These are phyloP conservation scores for Rhineura floridana DNA, from an alignment of 2,113 vertebrate genomes.

Conservation along the genomic window DNA sequence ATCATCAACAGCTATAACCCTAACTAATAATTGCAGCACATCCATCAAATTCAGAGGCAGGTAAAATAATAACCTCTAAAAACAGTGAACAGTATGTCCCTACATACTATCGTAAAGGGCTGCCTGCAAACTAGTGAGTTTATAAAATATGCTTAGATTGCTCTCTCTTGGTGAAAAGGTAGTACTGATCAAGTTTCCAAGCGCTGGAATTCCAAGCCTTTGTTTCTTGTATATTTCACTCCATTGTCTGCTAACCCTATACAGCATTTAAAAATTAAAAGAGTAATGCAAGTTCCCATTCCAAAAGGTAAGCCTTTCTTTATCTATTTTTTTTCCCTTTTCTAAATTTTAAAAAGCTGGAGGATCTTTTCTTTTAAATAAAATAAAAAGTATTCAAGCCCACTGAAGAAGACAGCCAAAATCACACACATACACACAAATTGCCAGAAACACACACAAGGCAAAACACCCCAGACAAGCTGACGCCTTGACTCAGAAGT, in stretches of 20 bases:
- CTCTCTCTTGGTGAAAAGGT: slow-evolving; percentile 78
- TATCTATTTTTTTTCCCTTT: slow-evolving; percentile 56
- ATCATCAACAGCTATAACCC: slow-evolving; percentile 59
- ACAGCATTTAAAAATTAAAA: slow-evolving; percentile 37
- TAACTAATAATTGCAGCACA: slow-evolving; percentile 66
- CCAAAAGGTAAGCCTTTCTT: slow-evolving; percentile 53
- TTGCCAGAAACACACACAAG: background rate
- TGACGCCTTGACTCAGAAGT: background rate
- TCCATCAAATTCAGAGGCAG: slow-evolving; percentile 66
- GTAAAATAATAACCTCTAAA: slow-evolving; percentile 54
- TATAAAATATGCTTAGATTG: slow-evolving; percentile 62
- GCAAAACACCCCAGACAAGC: slow-evolving; percentile 1
- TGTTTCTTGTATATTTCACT: slow-evolving; percentile 14
- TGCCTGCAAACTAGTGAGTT: slow-evolving; percentile 29
- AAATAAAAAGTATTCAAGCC: background rate
- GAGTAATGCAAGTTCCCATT: slow-evolving; percentile 59
- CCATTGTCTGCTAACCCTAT: slow-evolving; percentile 12
- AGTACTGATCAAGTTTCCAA: slow-evolving; percentile 66
- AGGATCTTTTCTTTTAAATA: background rate
- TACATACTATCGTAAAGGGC: slow-evolving; percentile 51
- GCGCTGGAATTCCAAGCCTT: slow-evolving; percentile 2
- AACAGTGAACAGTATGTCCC: slow-evolving; percentile 30
- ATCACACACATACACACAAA: background rate
- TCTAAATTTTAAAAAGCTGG: slow-evolving; percentile 54
- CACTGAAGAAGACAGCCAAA: slow-evolving; percentile 8